Conservation (phyloP, 2,888 invertebrate species). For the Agrilus mali region DNA sequence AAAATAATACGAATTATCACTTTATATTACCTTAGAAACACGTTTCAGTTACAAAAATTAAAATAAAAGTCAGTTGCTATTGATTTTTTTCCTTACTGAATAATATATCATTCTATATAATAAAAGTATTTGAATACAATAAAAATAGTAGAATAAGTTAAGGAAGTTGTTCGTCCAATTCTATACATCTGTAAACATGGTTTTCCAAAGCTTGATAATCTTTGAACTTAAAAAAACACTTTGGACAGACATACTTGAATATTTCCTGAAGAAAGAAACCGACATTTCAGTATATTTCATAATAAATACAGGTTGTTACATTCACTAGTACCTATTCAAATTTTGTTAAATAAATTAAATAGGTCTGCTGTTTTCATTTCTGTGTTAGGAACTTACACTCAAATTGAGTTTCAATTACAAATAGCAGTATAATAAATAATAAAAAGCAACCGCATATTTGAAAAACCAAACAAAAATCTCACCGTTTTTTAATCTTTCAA, state of each 20-base stretch:
- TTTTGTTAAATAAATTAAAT: too few relatives aligned
- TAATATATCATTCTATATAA: background rate
- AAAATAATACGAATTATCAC: too few relatives aligned
- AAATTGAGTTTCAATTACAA: too few relatives aligned
- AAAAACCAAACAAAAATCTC: background rate
- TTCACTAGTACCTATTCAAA: too few relatives aligned
- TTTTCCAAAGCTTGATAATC: conserved; percentile 18
- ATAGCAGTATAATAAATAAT: too few relatives aligned
- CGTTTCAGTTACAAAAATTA: too few relatives aligned
- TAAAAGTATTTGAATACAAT: background rate
- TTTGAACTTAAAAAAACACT: conserved; percentile 16
- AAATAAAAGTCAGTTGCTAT: too few relatives aligned
- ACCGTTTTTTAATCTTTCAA: background rate
- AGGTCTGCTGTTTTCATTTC: too few relatives aligned
- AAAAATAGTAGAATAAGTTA: background rate
- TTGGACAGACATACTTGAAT: conserved; percentile 14
- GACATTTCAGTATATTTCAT: background rate
- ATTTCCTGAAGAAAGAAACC: too few relatives aligned
- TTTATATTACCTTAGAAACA: too few relatives aligned
- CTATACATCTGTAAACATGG: conserved; percentile 20
- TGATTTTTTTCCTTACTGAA: too few relatives aligned
- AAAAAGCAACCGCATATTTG: background rate
- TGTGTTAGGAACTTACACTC: too few relatives aligned
- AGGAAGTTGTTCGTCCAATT: conserved; percentile 9
- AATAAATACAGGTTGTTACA: background rate